phyloP scores from a whole-genome alignment of 2,888 invertebrate species.

The Caenorhabditis panamensis region DNA sequence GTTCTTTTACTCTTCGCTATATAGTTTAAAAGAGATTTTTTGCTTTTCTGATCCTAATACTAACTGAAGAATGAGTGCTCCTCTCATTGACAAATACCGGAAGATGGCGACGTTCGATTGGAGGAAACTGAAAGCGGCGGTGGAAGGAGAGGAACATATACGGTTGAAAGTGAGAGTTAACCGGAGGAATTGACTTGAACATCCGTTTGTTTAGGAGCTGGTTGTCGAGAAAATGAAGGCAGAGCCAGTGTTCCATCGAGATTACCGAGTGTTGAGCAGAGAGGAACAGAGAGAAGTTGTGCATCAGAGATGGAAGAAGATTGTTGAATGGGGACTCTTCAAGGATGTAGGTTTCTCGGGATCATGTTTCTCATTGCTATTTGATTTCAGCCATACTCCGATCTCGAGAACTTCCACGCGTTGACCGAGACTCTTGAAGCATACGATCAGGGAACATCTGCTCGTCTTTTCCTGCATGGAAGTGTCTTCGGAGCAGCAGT shows the following conservation, averaged over 20 bases:
- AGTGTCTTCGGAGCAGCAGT: constrained; percentile 81
- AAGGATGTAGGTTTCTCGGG: constrained; percentile 77
- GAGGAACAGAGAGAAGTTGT: constrained; percentile 84
- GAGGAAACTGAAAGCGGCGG: constrained; percentile 88
- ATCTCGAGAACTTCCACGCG: constrained; percentile 54
- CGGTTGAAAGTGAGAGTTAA: constrained; percentile 86
- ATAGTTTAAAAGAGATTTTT: not conserved
- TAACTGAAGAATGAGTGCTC: constrained; percentile 43
- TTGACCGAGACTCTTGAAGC: constrained; percentile 65
- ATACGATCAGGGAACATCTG: constrained; percentile 72
- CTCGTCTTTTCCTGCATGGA: constrained; percentile 65
- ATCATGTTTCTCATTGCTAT: no score
- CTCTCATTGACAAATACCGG: constrained; percentile 59
- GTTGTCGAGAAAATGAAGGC: constrained; percentile 49
- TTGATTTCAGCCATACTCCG: constrained; percentile 48
- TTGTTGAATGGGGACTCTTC: constrained; percentile 86
- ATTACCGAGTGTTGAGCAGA: constrained; percentile 68
- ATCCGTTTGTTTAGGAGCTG: constrained; percentile 44
- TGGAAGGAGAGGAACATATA: constrained; percentile 88
- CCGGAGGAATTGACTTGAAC: not conserved
- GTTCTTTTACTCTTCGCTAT: not conserved
- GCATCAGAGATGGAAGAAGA: constrained; percentile 83
- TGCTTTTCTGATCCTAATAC: not conserved
- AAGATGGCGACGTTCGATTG: constrained; percentile 88
- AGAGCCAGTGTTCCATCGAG: constrained; percentile 53